These are phyloP conservation scores for Chamaea fasciata DNA, from an alignment of 2,113 vertebrate genomes.

Conservation along the genomic window DNA sequence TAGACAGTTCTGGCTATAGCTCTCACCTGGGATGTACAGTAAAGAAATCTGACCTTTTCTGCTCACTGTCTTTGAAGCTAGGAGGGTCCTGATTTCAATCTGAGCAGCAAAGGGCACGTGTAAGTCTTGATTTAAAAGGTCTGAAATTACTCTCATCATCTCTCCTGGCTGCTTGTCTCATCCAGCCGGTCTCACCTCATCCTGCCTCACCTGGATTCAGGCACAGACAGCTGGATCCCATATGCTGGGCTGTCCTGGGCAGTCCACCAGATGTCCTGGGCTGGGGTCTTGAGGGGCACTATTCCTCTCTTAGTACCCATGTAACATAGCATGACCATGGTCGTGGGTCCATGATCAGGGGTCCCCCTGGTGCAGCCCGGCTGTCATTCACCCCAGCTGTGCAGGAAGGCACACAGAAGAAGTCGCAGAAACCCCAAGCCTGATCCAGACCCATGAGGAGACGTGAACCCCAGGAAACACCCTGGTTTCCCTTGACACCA, in stretches of 20 bases:
- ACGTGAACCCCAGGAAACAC: neutral
- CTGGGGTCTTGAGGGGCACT: neutral
- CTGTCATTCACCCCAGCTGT: neutral
- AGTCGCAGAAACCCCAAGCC: neutral
- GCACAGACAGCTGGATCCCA: neutral
- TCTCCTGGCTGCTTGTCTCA: neutral
- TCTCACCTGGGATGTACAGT: neutral
- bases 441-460: neutral
- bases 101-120: neutral
- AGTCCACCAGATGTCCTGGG: neutral
- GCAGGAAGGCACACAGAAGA: neutral
- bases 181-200: neutral
- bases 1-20: neutral
- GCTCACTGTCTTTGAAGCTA: neutral
- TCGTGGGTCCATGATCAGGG: neutral
- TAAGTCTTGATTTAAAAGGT: constrained; percentile 25
- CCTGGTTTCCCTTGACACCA: neutral
- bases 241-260: neutral
- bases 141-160: neutral
- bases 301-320: neutral
- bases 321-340: neutral
- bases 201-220: neutral
- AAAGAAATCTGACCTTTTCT: neutral
- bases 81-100: neutral
- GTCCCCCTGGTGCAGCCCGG: neutral